These are phyloP conservation scores for Hydractinia symbiolongicarpus DNA, from an alignment of 30 jellyfish, hydroid and myxozoan species.

Conservation along the genomic window DNA sequence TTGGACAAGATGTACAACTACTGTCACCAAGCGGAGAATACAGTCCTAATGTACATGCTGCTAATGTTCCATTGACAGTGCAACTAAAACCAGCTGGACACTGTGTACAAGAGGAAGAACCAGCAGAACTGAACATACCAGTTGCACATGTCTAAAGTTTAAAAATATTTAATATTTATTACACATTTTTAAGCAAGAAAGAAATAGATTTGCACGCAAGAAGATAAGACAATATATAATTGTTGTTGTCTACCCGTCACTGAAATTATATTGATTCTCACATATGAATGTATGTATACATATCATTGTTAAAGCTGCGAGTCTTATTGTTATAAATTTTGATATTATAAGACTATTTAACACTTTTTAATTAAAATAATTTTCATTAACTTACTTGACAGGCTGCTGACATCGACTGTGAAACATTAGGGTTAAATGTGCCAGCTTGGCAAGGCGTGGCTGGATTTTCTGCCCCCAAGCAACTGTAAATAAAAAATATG, in stretches of 20 bases:
- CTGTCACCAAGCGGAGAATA: slow-evolving; percentile 66
- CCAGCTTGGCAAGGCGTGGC: slow-evolving; percentile 81
- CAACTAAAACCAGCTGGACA: slow-evolving; percentile 95
- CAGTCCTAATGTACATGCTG: slow-evolving; percentile 66
- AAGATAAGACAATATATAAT: no score
- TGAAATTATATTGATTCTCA: no score
- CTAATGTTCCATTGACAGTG: slow-evolving; percentile 44
- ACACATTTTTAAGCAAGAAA: no score
- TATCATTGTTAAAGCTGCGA: no score
- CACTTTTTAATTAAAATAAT: not conserved
- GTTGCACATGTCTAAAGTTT: slow-evolving; percentile 51
- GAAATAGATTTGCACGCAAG: no score
- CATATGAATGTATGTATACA: no score
- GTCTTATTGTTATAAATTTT: no score
- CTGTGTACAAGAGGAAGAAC: slow-evolving; percentile 71
- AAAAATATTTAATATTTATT: not conserved
- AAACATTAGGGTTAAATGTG: slow-evolving; percentile 50
- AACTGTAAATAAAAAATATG: slow-evolving; percentile 35
- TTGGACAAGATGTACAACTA: slow-evolving; percentile 65
- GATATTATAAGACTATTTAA: not conserved
- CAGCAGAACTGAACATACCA: slow-evolving; percentile 75
- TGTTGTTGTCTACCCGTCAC: no score
- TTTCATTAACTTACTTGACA: slow-evolving; percentile 54
- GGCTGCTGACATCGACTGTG: slow-evolving; percentile 32
- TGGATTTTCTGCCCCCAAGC: slow-evolving; percentile 69